These are phyloP conservation scores for Lacerta viridis DNA, from an alignment of 2,797 vertebrate species.

Conservation along the genomic window DNA sequence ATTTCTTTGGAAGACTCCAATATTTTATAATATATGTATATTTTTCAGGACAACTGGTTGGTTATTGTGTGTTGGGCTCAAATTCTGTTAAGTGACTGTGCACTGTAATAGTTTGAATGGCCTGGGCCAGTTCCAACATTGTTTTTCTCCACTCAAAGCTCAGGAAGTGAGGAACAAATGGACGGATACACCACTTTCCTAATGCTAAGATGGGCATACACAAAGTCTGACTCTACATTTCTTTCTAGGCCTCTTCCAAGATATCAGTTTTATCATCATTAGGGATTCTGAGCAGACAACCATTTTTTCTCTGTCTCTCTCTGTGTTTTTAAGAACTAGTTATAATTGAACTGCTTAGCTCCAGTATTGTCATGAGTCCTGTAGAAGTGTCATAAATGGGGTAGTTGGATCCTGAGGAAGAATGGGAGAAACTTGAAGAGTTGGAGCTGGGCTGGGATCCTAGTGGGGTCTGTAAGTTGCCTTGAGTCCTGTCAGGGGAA, in stretches of 20 bases:
- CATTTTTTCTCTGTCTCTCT: not conserved
- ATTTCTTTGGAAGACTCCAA: not conserved
- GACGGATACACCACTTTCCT: not conserved
- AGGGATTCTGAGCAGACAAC: not conserved
- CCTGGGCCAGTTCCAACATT: not conserved
- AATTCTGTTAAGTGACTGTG: constrained; percentile 31
- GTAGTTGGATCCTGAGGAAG: too few relatives aligned
- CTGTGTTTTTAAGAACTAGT: not conserved
- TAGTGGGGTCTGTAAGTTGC: too few relatives aligned
- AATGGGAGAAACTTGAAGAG: too few relatives aligned
- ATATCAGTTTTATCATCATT: not conserved
- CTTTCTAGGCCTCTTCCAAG: not conserved
- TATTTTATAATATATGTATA: not conserved
- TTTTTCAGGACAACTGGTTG: not conserved
- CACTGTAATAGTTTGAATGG: constrained; percentile 1
- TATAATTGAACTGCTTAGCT: not conserved
- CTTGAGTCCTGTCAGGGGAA: too few relatives aligned
- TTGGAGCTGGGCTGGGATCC: too few relatives aligned
- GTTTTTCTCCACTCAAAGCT: not conserved
- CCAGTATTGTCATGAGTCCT: too few relatives aligned
- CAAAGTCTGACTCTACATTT: not conserved
- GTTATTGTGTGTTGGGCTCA: not conserved
- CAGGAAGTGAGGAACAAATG: not conserved
- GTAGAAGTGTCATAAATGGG: too few relatives aligned
- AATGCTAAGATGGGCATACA: not conserved